Evolutionary conservation across 2,797 vertebrate species (phyloP), one percentile per base, ranked within the genome.

Genomic region (Pachyuromys duprasi): DNA sequence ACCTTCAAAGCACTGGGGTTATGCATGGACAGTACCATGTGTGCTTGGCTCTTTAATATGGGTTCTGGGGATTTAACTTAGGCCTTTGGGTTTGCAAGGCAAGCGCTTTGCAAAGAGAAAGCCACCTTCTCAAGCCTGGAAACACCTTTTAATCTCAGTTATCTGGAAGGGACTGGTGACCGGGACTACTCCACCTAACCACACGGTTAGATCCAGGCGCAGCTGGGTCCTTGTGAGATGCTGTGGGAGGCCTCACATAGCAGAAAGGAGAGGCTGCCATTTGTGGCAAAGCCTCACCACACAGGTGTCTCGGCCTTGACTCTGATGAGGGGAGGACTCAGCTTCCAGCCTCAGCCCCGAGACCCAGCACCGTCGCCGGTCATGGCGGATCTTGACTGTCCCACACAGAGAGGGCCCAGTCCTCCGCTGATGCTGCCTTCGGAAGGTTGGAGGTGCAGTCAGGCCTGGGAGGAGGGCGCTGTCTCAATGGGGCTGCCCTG

Each of bases 311-410:
- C 14, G 17, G 14, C 20, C 2, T 0, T 13, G 14, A 24, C 33
- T 0, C 15, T 26, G 26, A 36, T 0, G 0, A 17, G 11, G 60
- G 4, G 13, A 89, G 57, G 1, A 31, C 33, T 13, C 42, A 13
- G 9, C 55, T 67, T 36, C 57, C 33, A 22, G 33, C 49, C 55
- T 80, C 12, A 20, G 33, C 28, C 11, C 75, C 2, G 36, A 90
- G 74, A 82, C 33, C 49, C 3, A 28, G 33, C 5, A 12, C 28
- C 4, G 65, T 36, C 24, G n/a, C 53, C 62, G 4, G 9, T 31
- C 24, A 17, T 11, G n/a, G 3, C 36, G 7, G 15, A 33, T 24
- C 36, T 1, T 57, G 15, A 90, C 15, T 33, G 18, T 33, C 76
- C 3, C n/a, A 31, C 18, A 31, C 20, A 2, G 1, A 70, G 49